A percentile compares a stretch with the other conserved stretches of the same genome.
phyloP scores from a whole-genome alignment of 1,140 invertebrate genomes.

The Ceratina australensis region DNA sequence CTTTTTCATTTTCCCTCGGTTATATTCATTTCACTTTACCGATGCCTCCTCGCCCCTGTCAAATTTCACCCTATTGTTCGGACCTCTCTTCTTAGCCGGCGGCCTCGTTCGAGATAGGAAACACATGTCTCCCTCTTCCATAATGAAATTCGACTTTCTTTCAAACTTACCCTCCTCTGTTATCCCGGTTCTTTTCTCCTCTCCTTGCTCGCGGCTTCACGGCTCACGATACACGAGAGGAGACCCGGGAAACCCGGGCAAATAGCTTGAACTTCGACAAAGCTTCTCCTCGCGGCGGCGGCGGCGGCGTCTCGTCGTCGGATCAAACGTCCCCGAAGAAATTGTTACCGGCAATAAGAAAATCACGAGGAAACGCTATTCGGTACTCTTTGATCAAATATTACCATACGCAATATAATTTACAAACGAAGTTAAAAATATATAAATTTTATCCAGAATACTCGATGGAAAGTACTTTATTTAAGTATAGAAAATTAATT shows the following conservation, averaged over 20 bases:
- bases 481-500: no score
- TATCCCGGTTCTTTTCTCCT: no score
- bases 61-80: conserved; percentile 1
- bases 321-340: conserved; percentile 25
- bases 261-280: conserved; percentile 28
- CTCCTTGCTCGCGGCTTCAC: no score
- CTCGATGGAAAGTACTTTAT: no score
- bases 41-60: not conserved
- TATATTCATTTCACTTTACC: not conserved
- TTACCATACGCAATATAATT: no score
- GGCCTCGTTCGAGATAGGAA: conserved; percentile 17
- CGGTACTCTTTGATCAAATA: no score
- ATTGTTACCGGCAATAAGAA: conserved; percentile 31
- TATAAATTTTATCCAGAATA: no score
- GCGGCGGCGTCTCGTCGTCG: not conserved
- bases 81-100: not conserved
- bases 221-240: no score
- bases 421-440: no score
- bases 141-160: conserved; percentile 58
- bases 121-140: conserved; percentile 42
- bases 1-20: not conserved
- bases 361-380: not conserved
- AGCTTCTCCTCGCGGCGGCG: not conserved
- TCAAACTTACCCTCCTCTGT: conserved; percentile 39
- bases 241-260: not conserved